phyloP scores from a whole-genome alignment of 2,888 invertebrate genomes.

The Anorthoa munda region DNA sequence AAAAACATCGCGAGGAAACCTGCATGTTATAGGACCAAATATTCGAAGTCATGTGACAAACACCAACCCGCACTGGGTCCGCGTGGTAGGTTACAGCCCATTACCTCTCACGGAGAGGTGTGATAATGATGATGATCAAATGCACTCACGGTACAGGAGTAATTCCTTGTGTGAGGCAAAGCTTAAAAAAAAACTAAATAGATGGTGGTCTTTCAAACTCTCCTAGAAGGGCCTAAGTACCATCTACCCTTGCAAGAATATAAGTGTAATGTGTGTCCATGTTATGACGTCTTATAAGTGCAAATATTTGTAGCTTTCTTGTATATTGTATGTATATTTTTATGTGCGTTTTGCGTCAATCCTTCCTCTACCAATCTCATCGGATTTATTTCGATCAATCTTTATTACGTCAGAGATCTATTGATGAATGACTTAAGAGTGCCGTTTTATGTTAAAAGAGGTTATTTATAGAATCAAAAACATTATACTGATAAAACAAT shows the following conservation, averaged over 20 bases:
- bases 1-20: too few species aligned
- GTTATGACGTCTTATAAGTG: not conserved
- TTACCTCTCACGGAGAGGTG: too few species aligned
- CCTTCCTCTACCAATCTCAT: not conserved
- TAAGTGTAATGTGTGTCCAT: not conserved
- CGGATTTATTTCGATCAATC: slow-evolving; percentile 41
- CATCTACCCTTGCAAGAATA: not conserved
- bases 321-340: not conserved
- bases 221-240: not conserved
- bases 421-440: slow-evolving; percentile 46
- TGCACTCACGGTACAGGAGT: too few species aligned
- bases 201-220: too few species aligned
- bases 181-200: too few species aligned
- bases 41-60: too few species aligned
- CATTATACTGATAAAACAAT: not conserved
- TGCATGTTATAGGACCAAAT: too few species aligned
- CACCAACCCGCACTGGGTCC: too few species aligned
- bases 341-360: slow-evolving; percentile 2
- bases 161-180: too few species aligned
- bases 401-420: slow-evolving; percentile 36
- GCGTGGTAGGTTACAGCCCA: too few species aligned
- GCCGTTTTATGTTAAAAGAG: not conserved
- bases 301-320: not conserved
- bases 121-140: too few species aligned
- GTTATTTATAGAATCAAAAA: slow-evolving; percentile 21